These are phyloP conservation scores for Callosobruchus maculatus DNA, from an alignment of 2,888 invertebrate genomes.

Conservation along the genomic window DNA sequence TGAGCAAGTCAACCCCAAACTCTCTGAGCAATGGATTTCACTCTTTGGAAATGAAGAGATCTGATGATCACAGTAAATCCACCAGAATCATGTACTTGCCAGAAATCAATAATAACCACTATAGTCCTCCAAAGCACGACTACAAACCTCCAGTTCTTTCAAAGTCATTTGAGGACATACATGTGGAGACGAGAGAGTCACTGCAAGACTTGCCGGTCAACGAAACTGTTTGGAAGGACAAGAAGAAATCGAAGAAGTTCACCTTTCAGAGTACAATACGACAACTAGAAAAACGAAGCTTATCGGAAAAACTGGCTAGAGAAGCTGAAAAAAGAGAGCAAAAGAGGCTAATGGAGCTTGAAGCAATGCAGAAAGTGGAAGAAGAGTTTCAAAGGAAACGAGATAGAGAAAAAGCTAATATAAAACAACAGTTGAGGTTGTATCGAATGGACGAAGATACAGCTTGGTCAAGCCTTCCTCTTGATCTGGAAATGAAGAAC, in stretches of 20 bases:
- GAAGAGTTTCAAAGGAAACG: slow-evolving; percentile 84
- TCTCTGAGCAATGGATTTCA: slow-evolving; percentile 63
- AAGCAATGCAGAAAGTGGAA: slow-evolving; percentile 80
- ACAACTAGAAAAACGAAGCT: slow-evolving; percentile 70
- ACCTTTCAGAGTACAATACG: slow-evolving; percentile 81
- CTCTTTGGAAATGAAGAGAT: slow-evolving; percentile 38
- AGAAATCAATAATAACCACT: slow-evolving; percentile 27
- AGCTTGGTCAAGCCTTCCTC: slow-evolving; percentile 57
- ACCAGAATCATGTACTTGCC: slow-evolving; percentile 77
- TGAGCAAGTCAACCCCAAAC: slow-evolving; percentile 77
- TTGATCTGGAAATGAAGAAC: slow-evolving; percentile 42
- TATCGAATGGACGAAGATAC: slow-evolving; percentile 64
- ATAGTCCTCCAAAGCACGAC: neutral
- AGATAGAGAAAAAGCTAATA: slow-evolving; percentile 70
- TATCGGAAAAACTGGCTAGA: slow-evolving; percentile 72
- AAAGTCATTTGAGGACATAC: slow-evolving; percentile 52
- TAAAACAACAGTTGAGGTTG: slow-evolving; percentile 70
- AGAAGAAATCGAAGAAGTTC: slow-evolving; percentile 61
- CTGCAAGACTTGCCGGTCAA: slow-evolving; percentile 40
- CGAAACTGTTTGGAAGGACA: slow-evolving; percentile 19
- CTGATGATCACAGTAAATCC: slow-evolving; percentile 22
- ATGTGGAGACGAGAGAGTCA: slow-evolving; percentile 37
- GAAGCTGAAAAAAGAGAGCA: slow-evolving; percentile 76
- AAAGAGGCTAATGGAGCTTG: slow-evolving; percentile 70
- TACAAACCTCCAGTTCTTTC: slow-evolving; percentile 37